Percentiles rank a stretch among this genome's conserved stretches.
These are phyloP conservation scores for Malaclemys terrapin DNA, from an alignment of 2,113 vertebrate species.

Conservation along the genomic window DNA sequence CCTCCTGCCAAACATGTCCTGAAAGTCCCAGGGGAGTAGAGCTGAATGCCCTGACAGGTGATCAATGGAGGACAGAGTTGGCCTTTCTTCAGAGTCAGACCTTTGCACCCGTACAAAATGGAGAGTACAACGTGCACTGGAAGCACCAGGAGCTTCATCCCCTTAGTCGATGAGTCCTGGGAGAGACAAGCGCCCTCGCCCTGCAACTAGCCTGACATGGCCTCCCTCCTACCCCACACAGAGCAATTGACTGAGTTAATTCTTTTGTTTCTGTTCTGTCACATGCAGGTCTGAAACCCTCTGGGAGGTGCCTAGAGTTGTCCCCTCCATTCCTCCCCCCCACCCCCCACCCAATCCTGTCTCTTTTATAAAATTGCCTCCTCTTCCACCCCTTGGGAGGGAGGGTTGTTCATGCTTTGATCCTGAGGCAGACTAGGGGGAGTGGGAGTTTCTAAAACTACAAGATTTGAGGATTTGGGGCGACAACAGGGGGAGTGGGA, in stretches of 20 bases:
- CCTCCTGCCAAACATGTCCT: constrained; percentile 9
- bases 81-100: not conserved
- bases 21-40: not conserved
- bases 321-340: fast-evolving
- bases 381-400: not conserved
- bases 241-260: not conserved
- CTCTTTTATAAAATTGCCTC: not conserved
- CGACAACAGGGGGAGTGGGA: not conserved
- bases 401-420: not conserved
- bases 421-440: not conserved
- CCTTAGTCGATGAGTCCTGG: not conserved
- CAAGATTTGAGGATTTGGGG: not conserved
- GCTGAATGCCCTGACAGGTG: not conserved
- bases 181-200: not conserved
- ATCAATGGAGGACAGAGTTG: not conserved
- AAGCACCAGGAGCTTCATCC: fast-evolving
- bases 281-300: not conserved
- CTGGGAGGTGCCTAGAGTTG: not conserved
- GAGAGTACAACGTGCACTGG: not conserved
- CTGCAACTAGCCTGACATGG: fast-evolving
- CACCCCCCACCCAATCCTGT: not conserved
- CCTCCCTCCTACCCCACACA: not conserved
- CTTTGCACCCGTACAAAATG: not conserved
- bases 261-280: not conserved
- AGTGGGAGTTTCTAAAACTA: not conserved